Conservation (phyloP, 2,888 invertebrate genomes). For the Colletes collaris region DNA sequence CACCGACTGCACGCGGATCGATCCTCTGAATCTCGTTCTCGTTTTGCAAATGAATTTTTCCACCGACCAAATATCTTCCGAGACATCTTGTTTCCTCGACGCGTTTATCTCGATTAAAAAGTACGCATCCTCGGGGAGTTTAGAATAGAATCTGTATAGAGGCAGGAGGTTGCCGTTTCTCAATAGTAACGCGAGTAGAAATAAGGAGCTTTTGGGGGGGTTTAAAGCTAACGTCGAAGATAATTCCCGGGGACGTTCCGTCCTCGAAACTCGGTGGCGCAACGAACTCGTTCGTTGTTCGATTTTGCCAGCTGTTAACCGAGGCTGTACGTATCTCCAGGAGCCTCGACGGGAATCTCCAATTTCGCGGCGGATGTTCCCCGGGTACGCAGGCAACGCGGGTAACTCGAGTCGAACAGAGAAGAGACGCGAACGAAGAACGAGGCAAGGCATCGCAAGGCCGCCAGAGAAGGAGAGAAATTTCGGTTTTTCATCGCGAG, state of each 20-base stretch:
- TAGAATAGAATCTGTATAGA: too few species aligned
- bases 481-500: slow-evolving; percentile 63
- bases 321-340: background rate
- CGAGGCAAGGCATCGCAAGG: background rate
- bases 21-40: too few species aligned
- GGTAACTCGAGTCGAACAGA: slow-evolving; percentile 29
- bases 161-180: too few species aligned
- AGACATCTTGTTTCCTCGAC: too few species aligned
- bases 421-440: background rate
- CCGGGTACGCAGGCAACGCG: slow-evolving; percentile 1
- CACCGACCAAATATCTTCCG: too few species aligned
- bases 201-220: too few species aligned
- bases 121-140: too few species aligned
- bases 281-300: too few species aligned
- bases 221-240: too few species aligned
- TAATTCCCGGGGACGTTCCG: background rate
- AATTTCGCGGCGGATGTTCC: slow-evolving; percentile 26
- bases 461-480: slow-evolving; percentile 48
- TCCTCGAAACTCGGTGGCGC: background rate
- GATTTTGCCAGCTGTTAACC: background rate
- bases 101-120: too few species aligned
- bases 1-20: background rate
- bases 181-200: too few species aligned
- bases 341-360: slow-evolving; percentile 17
- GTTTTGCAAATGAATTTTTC: background rate